These are phyloP conservation scores for Leucopternis melanops DNA, from an alignment of 2,113 vertebrate species.

Conservation along the genomic window DNA sequence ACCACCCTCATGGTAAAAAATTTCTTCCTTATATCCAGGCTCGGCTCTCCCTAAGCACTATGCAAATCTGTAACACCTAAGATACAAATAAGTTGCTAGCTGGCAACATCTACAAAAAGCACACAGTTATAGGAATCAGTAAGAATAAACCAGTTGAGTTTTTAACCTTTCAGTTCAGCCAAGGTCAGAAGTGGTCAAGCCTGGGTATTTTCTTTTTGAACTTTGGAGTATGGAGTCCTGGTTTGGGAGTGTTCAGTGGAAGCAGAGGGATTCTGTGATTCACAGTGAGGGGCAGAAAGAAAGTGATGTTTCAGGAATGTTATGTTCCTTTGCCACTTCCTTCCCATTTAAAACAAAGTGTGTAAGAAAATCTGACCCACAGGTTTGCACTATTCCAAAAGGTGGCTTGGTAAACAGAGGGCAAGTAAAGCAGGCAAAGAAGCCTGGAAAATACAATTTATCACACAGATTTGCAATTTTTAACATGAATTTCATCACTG, in stretches of 20 bases:
- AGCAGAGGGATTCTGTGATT: neutral
- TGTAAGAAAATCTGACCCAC: neutral
- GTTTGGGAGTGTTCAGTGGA: neutral
- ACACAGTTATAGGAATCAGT: neutral
- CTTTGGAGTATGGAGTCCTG: neutral
- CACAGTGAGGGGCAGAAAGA: neutral
- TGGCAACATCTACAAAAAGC: neutral
- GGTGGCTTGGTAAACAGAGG: neutral
- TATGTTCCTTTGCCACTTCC: neutral
- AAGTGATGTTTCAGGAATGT: neutral
- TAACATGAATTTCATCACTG: neutral
- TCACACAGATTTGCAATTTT: neutral
- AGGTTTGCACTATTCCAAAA: neutral
- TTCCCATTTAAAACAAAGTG: neutral
- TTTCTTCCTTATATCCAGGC: neutral
- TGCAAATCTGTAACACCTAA: neutral
- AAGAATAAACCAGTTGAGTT: neutral
- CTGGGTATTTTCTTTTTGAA: neutral
- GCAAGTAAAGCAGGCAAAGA: neutral
- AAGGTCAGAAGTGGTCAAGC: neutral
- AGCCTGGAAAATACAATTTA: neutral
- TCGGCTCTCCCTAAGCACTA: neutral
- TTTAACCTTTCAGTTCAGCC: neutral
- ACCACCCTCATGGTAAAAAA: neutral
- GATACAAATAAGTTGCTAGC: neutral